A percentile compares a stretch with the other conserved stretches of the same genome.
Conservation (phyloP, 2,888 invertebrate genomes). For the Rotaria macrura region DNA sequence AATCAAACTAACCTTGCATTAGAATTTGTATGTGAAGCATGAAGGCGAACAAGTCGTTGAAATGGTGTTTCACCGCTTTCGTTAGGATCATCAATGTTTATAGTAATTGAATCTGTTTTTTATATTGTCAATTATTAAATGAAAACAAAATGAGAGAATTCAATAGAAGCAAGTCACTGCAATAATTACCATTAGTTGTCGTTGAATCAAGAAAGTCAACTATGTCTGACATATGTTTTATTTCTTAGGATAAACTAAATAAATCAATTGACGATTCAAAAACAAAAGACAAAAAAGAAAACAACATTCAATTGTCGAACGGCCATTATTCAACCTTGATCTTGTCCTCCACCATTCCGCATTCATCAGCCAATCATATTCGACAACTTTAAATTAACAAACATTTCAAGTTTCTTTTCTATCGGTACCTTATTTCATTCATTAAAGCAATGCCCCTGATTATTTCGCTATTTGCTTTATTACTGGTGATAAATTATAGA, state of each 20-base stretch:
- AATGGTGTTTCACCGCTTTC: neutral
- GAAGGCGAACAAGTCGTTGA: neutral
- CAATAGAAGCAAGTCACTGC: neutral
- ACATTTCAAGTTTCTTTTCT: too few species aligned
- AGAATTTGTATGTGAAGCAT: neutral
- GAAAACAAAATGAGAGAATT: neutral
- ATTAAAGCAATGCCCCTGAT: too few species aligned
- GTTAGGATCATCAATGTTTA: neutral
- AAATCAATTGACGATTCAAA: neutral
- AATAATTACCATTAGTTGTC: neutral
- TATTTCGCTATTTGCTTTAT: too few species aligned
- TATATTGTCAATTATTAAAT: too few species aligned
- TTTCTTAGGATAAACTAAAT: neutral
- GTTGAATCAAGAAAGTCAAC: slow-evolving; percentile 9
- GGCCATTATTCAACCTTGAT: neutral
- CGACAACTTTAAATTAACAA: too few species aligned
- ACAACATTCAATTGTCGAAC: neutral
- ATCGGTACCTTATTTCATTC: too few species aligned
- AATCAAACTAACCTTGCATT: neutral
- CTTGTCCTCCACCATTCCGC: neutral
- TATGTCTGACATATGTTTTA: slow-evolving; percentile 1
- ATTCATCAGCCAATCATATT: neutral
- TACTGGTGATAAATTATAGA: too few species aligned
- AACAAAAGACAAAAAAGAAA: neutral
- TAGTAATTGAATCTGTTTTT: neutral